Evolutionary conservation across 2,797 vertebrate genomes (phyloP).

Genomic region (Chromis chromis): DNA sequence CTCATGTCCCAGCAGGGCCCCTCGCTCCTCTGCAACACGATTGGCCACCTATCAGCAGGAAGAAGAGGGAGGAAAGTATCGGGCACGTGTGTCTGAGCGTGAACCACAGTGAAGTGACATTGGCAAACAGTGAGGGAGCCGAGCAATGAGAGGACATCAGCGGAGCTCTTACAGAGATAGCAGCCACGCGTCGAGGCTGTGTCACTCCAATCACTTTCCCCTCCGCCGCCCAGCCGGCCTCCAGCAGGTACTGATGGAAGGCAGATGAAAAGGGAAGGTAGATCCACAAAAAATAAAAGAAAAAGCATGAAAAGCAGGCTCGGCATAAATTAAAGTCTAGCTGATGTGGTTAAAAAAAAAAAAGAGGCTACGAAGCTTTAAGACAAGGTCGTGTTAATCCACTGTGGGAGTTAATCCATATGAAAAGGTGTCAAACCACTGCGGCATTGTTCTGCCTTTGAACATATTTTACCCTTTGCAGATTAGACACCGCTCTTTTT

Average conservation of each 20-base stretch:
- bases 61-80: background rate
- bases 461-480: background rate
- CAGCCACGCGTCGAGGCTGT: conserved; percentile 96
- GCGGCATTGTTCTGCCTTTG: conserved; percentile 29
- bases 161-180: conserved; percentile 90
- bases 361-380: conserved; percentile 52
- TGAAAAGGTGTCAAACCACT: conserved; percentile 41
- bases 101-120: conserved; percentile 27
- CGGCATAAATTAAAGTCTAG: conserved; percentile 58
- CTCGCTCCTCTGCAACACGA: conserved; percentile 95
- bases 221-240: conserved; percentile 97
- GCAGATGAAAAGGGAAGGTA: conserved; percentile 25
- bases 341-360: conserved; percentile 52
- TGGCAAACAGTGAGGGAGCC: conserved; percentile 8
- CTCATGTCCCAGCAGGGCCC: conserved; percentile 94
- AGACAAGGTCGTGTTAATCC: conserved; percentile 62
- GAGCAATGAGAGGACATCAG: conserved; percentile 22
- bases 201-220: conserved; percentile 97
- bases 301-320: conserved; percentile 53
- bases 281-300: background rate
- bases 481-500: too few species aligned
- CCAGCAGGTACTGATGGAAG: conserved; percentile 91
- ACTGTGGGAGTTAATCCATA: conserved; percentile 23
- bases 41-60: conserved; percentile 88
- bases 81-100: conserved; percentile 12